phyloP scores from a whole-genome alignment of 2,888 invertebrate genomes.

The Coenonympha glycerion region DNA sequence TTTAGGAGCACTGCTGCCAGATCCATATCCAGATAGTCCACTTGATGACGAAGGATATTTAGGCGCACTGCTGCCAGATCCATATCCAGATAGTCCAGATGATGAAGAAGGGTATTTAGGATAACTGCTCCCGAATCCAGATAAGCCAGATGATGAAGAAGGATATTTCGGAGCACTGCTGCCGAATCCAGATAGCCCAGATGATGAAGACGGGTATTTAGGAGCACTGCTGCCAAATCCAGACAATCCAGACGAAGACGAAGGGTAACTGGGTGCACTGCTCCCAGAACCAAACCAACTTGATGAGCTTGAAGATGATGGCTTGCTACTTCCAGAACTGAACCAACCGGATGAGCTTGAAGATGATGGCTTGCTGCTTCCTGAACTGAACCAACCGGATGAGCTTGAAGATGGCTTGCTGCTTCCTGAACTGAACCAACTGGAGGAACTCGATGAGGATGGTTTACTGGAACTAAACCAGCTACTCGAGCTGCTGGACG shows the following conservation, averaged over 20 bases:
- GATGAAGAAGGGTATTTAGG: slow-evolving; percentile 20
- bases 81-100: slow-evolving; percentile 30
- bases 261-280: slow-evolving; percentile 16
- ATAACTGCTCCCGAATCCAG: slow-evolving; percentile 15
- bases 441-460: not conserved
- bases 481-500: slow-evolving; percentile 15
- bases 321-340: slow-evolving; percentile 11
- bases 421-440: slow-evolving; percentile 22
- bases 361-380: slow-evolving; percentile 9
- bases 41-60: slow-evolving; percentile 9
- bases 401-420: slow-evolving; percentile 1
- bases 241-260: slow-evolving; percentile 21
- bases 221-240: slow-evolving; percentile 2
- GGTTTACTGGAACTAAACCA: slow-evolving; percentile 20
- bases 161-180: slow-evolving; percentile 9
- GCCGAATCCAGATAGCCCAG: slow-evolving; percentile 31
- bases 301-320: slow-evolving; percentile 23
- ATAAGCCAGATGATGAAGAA: slow-evolving; percentile 2
- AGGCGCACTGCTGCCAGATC: slow-evolving; percentile 15
- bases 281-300: slow-evolving; percentile 22
- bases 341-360: slow-evolving; percentile 16
- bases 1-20: not conserved
- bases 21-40: slow-evolving; percentile 29
- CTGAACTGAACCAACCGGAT: slow-evolving; percentile 21
- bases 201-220: slow-evolving; percentile 17